These are phyloP conservation scores for Perccottus glenii DNA, from an alignment of 2,113 vertebrate species.

Conservation along the genomic window DNA sequence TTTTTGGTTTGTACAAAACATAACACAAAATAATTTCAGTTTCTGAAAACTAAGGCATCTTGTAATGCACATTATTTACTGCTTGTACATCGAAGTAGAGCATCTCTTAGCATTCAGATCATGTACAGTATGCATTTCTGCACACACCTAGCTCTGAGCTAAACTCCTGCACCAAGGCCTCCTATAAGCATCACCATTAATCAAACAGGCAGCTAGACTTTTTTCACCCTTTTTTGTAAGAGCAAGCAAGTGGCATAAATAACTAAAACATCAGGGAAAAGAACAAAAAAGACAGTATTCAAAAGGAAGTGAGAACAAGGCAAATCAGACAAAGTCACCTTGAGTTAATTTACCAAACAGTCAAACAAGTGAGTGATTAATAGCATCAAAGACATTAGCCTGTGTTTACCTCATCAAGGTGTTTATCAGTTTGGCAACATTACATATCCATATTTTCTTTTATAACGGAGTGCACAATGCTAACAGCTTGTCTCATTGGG, in stretches of 20 bases:
- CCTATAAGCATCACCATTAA: conserved; percentile 64
- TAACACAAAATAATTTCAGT: neutral
- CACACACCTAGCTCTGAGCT: conserved; percentile 52
- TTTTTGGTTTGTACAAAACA: conserved; percentile 9
- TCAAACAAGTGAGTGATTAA: conserved; percentile 47
- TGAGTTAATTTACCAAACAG: conserved; percentile 62
- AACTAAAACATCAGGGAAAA: conserved; percentile 56
- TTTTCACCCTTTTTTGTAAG: conserved; percentile 28
- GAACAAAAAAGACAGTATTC: conserved; percentile 11
- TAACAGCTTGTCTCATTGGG: conserved; percentile 37
- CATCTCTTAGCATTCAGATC: conserved; percentile 38
- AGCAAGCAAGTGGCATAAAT: conserved; percentile 67
- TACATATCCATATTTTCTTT: conserved; percentile 26
- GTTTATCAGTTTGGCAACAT: conserved; percentile 47
- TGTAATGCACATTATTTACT: conserved; percentile 49
- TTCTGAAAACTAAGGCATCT: conserved; percentile 18
- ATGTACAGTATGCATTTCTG: conserved; percentile 27
- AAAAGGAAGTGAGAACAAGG: conserved; percentile 28
- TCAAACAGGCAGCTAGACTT: conserved; percentile 61
- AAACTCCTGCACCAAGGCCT: conserved; percentile 44
- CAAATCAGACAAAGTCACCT: conserved; percentile 71
- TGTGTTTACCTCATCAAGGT: conserved; percentile 50
- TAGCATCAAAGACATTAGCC: conserved; percentile 29
- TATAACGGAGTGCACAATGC: conserved; percentile 15
- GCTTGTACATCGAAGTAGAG: conserved; percentile 58